These are phyloP conservation scores for Ennomos fuscantarius DNA, from an alignment of 2,888 invertebrate genomes.

Conservation along the genomic window DNA sequence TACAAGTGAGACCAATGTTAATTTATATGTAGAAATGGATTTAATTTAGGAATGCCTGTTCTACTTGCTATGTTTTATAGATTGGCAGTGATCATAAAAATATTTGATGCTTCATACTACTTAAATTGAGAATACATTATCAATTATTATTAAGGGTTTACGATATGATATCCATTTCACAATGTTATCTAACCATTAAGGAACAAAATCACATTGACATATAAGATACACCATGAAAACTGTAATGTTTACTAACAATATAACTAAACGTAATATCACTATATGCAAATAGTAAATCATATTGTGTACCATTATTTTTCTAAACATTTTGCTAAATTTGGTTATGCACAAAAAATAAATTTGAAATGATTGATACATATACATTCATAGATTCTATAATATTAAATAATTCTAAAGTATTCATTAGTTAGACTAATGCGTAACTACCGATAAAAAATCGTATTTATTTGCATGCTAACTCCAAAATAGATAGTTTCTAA, in stretches of 20 bases:
- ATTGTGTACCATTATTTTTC: constrained; percentile 59
- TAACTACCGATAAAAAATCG: constrained; percentile 56
- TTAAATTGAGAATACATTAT: constrained; percentile 39
- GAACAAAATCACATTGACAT: constrained; percentile 75
- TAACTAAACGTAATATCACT: constrained; percentile 76
- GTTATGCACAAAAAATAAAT: constrained; percentile 69
- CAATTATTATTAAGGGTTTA: constrained; percentile 40
- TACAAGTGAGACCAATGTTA: constrained; percentile 80
- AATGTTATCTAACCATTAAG: constrained; percentile 61
- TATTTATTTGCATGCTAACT: constrained; percentile 55
- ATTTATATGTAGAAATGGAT: constrained; percentile 66
- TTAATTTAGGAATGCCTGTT: constrained; percentile 68
- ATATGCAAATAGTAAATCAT: constrained; percentile 69
- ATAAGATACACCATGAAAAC: constrained; percentile 57
- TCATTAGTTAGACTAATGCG: constrained; percentile 74
- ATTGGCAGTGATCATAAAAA: constrained; percentile 74
- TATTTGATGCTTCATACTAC: constrained; percentile 38
- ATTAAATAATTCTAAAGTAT: constrained; percentile 57
- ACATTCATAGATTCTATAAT: constrained; percentile 53
- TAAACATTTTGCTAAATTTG: constrained; percentile 60
- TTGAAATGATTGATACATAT: constrained; percentile 63
- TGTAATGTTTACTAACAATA: constrained; percentile 64
- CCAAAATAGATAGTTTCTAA: constrained; percentile 50
- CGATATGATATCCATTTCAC: constrained; percentile 63
- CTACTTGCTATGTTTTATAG: constrained; percentile 56